These are phyloP conservation scores for Odontocerum albicorne DNA, from an alignment of 2,888 invertebrate genomes.

Conservation along the genomic window DNA sequence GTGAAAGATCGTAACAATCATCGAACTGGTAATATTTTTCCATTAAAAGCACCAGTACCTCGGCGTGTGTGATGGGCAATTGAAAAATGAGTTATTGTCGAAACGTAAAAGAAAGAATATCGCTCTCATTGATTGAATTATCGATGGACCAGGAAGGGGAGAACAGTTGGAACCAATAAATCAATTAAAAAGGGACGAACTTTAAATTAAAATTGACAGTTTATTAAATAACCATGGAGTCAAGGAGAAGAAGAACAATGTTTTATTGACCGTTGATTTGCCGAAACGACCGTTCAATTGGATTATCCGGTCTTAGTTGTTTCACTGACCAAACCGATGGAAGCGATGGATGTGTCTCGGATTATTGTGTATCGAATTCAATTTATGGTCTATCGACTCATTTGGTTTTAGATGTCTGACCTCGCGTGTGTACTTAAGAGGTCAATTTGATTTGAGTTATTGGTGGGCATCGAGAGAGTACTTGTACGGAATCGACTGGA, in stretches of 20 bases:
- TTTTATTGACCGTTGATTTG: slow-evolving; percentile 29
- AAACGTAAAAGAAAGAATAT: slow-evolving; percentile 20
- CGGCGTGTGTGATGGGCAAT: slow-evolving; percentile 18
- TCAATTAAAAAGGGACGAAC: slow-evolving; percentile 37
- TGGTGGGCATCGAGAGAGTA: too few relatives aligned
- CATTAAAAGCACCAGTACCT: too few relatives aligned
- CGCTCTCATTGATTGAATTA: slow-evolving; percentile 35
- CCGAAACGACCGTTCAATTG: slow-evolving; percentile 28
- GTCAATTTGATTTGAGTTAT: too few relatives aligned
- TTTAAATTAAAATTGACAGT: slow-evolving; percentile 36
- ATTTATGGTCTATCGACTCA: too few relatives aligned
- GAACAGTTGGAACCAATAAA: slow-evolving; percentile 30
- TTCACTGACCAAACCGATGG: too few relatives aligned
- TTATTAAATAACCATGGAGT: slow-evolving; percentile 28
- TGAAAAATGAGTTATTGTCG: slow-evolving; percentile 32
- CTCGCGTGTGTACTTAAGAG: too few relatives aligned
- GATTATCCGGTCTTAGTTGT: slow-evolving; percentile 35
- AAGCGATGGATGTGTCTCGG: too few relatives aligned
- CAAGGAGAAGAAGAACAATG: slow-evolving; percentile 20
- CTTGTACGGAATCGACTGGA: too few relatives aligned
- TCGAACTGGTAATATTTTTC: too few relatives aligned
- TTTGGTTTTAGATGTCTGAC: too few relatives aligned
- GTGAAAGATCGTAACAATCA: too few relatives aligned
- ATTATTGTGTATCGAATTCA: too few relatives aligned
- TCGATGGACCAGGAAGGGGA: slow-evolving; percentile 30